Evolutionary conservation across 2,113 vertebrate species (phyloP), one percentile per base, ranked within the genome.

Genomic region (Crotalus tigris): DNA sequence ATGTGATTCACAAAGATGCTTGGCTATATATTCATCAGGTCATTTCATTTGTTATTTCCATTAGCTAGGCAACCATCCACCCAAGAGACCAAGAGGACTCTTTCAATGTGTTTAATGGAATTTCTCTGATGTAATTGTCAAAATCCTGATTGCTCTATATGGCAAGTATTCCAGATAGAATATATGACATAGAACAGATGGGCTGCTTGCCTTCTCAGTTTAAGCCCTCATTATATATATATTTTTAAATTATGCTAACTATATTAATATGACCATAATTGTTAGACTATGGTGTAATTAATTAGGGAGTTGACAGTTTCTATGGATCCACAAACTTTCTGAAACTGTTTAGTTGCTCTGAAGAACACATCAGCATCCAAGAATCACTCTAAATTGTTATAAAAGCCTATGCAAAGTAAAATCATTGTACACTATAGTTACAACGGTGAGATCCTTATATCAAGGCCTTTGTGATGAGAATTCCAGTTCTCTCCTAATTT

Each of bases 21-120:
- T 13, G 1, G 9, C 95, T 33, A 39, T 39, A 89, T 55, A 26
- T 64, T 90, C 69, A 85, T 55, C 11, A 26, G 75, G 91, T 12
- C 91, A 54, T 89, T 90, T 90, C 81, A 92, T 92, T 92, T 94
- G 88, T 90, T 94, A 57, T 94, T 86, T 92, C 90, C 81, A 90
- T 94, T 92, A 92, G 88, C 91, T 51, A 94, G 92, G 90, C 89
- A 92, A 89, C 44, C 61, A 53, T 91, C 55, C 86, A 64, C 64
- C 54, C 90, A 75, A 90, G 59, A 93, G 93, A 94, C 87, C 24
- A 2, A 2, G 15, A 46, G 44, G 39, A 86, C 7, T 49, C 86
- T 44, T 91, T 88, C 89, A 89, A 33, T 85, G 39, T 23, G 15
- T 88, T 39, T 85, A 94, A 61, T 85, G 89, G 93, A 92, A 89